Evolutionary conservation across 2,113 vertebrate species (phyloP).

Genomic region (Ageneiosus marmoratus): DNA sequence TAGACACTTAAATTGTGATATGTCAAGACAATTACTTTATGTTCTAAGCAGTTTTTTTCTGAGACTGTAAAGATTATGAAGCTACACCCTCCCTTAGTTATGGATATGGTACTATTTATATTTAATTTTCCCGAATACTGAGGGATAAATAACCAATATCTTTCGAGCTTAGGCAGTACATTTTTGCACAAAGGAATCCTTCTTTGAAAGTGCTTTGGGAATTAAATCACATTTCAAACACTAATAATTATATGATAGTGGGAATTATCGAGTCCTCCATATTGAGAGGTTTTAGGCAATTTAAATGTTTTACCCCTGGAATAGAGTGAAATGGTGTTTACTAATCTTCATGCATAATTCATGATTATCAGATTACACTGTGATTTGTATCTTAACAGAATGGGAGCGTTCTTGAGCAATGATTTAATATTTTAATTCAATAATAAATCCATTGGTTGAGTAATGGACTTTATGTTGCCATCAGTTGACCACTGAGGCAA

Average conservation of each 20-base stretch:
- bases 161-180: neutral
- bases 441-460: conserved; percentile 51
- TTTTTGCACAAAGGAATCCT: conserved; percentile 15
- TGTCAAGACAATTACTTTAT: neutral
- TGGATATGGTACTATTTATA: neutral
- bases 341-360: conserved; percentile 48
- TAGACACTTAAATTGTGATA: neutral
- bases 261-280: conserved; percentile 41
- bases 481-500: conserved; percentile 40
- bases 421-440: conserved; percentile 58
- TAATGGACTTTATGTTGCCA: conserved; percentile 42
- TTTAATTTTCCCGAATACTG: conserved; percentile 10
- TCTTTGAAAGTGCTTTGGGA: conserved; percentile 26
- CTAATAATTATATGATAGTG: conserved; percentile 22
- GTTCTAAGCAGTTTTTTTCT: neutral
- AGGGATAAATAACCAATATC: conserved; percentile 2
- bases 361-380: conserved; percentile 42
- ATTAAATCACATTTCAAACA: conserved; percentile 12
- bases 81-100: neutral
- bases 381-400: conserved; percentile 51
- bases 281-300: conserved; percentile 30
- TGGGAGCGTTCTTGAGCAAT: conserved; percentile 34
- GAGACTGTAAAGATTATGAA: conserved; percentile 4
- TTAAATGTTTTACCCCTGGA: conserved; percentile 40
- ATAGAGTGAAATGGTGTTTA: conserved; percentile 43